Base-by-base conservation (phyloP, 2,113 vertebrate genomes). In the Grammomys surdaster region DNA sequence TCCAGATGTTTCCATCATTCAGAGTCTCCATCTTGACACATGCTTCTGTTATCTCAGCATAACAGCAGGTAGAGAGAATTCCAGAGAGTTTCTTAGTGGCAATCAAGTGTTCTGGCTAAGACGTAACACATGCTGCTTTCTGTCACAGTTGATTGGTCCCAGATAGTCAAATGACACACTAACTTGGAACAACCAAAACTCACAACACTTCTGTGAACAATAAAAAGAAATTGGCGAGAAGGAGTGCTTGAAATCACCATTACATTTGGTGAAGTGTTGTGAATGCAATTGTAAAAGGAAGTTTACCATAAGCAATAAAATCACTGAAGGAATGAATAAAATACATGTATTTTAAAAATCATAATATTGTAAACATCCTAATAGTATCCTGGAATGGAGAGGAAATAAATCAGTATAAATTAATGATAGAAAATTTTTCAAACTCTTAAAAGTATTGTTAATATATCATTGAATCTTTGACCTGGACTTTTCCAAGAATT, bases 21-120 rank as follows among this genome's bases (percentile, higher is more conserved):
- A 77, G 7, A 20, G 36, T 24, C 5, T n/a, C 3, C 9, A 31
- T 93, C 9, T 77, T 43, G 70, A 80, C 51, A 46, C 14, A 48
- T 43, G 20, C 31, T 75, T 75, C 63, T 90, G 48, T 48, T 93
- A 48, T 14, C 7, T 40, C 48, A 95, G 88, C 11, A 58, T 84
- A 72, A 75, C 1, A 8, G 20, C 12, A 89, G 19, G 31, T 54
- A 75, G 76, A 84, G 60, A 46, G 72, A 60, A 7, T 65, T 75
- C 72, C 76, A 75, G 75, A 72, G 63, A 76, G 2, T 63, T 24
- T 84, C 26, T 76, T 36, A 28, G 7, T 80, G 48, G 8, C 19
- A 91, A 73, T 80, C 22, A 93, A 43, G 73, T 78, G 3, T 76
- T 78, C 85, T 95, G 58, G 28, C 10, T 93, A 86, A 87, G 16